These are phyloP conservation scores for Rhizoglyphus robini DNA, from an alignment of 1,140 invertebrate species.

Conservation along the genomic window DNA sequence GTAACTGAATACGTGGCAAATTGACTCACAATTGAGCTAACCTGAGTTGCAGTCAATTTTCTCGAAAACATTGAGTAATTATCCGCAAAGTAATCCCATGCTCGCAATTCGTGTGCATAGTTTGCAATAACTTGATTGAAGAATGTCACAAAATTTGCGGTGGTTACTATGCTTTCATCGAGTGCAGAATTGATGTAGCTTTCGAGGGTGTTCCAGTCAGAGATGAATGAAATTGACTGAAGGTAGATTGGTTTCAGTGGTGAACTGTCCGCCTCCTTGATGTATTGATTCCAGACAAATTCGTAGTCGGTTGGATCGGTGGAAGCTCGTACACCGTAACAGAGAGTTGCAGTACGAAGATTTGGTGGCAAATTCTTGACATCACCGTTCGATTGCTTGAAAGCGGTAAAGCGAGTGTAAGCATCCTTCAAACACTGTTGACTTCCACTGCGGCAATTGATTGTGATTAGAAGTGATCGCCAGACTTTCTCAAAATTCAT, in stretches of 20 bases:
- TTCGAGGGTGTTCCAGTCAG: background rate
- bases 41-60: background rate
- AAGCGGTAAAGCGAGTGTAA: background rate
- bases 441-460: constrained; percentile 8
- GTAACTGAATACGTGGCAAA: background rate
- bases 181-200: background rate
- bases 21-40: background rate
- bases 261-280: too few species aligned
- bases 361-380: constrained; percentile 6
- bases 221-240: background rate
- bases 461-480: background rate
- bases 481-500: background rate
- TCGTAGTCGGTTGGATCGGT: constrained; percentile 43
- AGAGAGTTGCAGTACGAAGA: background rate
- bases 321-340: background rate
- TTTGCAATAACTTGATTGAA: background rate
- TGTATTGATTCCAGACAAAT: constrained; percentile 52
- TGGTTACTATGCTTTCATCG: background rate
- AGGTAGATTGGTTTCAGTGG: constrained; percentile 4
- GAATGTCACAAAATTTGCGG: background rate
- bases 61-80: constrained; percentile 17
- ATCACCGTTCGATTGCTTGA: background rate
- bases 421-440: constrained; percentile 11
- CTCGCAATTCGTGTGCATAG: background rate
- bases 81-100: constrained; percentile 9